Evolutionary conservation across 1,140 invertebrate genomes (phyloP).

Genomic region (Sycophila sp.): DNA sequence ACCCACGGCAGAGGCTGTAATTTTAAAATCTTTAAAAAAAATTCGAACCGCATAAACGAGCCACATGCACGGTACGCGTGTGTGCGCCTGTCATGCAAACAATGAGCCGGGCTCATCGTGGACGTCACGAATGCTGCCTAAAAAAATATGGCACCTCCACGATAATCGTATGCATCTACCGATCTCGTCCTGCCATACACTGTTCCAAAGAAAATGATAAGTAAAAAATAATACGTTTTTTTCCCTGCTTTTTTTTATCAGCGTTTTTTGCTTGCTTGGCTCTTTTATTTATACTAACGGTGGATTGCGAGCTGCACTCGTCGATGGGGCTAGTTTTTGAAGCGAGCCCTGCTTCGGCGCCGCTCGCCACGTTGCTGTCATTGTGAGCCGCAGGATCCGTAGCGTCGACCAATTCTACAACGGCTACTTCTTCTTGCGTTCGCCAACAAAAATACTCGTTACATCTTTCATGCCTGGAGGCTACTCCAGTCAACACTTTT

Average conservation of each 20-base stretch:
- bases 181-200: slow-evolving; percentile 32
- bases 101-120: not conserved
- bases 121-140: not conserved
- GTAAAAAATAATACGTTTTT: not conserved
- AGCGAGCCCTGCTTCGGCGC: slow-evolving; percentile 54
- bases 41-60: too few species aligned
- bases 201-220: slow-evolving; percentile 42
- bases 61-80: too few species aligned
- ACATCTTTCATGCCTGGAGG: not conserved
- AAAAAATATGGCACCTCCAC: not conserved
- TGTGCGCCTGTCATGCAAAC: too few species aligned
- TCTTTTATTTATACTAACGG: slow-evolving; percentile 62
- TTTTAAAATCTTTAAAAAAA: too few species aligned
- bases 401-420: slow-evolving; percentile 61
- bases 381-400: slow-evolving; percentile 59
- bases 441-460: slow-evolving; percentile 54
- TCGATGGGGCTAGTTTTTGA: slow-evolving; percentile 56
- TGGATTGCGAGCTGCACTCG: slow-evolving; percentile 56
- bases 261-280: not conserved
- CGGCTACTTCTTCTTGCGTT: slow-evolving; percentile 58
- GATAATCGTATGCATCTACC: slow-evolving; percentile 3
- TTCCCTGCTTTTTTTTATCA: not conserved
- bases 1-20: too few species aligned
- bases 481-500: too few species aligned
- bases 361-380: slow-evolving; percentile 44